Evolutionary conservation across 2,113 vertebrate species (phyloP), one percentile per base, ranked within the genome.

Genomic region (Alces alces): DNA sequence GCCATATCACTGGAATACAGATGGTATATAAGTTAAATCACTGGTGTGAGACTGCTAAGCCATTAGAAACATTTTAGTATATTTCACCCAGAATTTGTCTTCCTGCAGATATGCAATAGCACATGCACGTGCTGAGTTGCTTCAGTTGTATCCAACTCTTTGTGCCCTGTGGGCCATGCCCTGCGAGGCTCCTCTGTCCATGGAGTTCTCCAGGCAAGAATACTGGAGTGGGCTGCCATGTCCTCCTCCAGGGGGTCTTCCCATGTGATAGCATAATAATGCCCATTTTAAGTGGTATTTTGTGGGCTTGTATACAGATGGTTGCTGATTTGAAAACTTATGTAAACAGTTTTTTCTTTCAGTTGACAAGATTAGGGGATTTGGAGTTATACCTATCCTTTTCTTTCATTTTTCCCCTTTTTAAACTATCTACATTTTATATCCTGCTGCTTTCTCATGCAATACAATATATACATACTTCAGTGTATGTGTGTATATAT

Each of bases 401-500:
- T 60, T 55, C 36, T 47, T 8, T 23, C 10, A 58, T 16, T 47
- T 52, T 16, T 5, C 10, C 3, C 25, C 21, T 30, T 95, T 73
- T 52, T 61, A 94, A 82, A 1, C 5, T 25, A 21, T 52, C 17
- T 3, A 28, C 10, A 7, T 58, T 96, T 94, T 28, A 6, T 45
- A 93, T 93, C 19, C 84, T 88, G 54, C 30, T 73, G 3, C 3
- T 80, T 90, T 89, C 45, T 90, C 28, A 36, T 6, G 60, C 28
- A 85, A 28, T 73, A 80, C 79, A 73, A 61, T 60, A 39, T 17
- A 50, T 23, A 47, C 2, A 50, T 23, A 21, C 6, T 28, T 94
- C 27, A 55, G 15, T 64, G 0, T 33, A 15, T 78, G 13, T 61
- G 6, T 39, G 1, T 43, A 0, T 73, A 1, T 39, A 25, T 43